Evolutionary conservation across 2,113 vertebrate genomes (phyloP).

Genomic region (Oreocharis arfaki): DNA sequence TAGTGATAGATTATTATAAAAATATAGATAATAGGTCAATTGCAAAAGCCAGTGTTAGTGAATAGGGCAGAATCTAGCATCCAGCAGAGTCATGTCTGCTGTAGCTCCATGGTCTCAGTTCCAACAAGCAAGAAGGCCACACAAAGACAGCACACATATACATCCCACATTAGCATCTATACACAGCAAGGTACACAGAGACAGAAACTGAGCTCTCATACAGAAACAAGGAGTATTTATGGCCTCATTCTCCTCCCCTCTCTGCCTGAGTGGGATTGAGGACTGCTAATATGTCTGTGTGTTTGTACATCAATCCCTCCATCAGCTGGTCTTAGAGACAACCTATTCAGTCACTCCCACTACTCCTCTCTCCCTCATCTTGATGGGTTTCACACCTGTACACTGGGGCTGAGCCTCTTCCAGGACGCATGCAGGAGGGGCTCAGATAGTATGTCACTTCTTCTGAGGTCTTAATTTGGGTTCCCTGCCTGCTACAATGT

Average conservation of each 20-base stretch:
- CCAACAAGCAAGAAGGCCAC: accelerated
- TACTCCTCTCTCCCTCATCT: background rate
- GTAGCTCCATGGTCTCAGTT: background rate
- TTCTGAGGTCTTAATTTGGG: background rate
- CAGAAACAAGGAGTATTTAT: background rate
- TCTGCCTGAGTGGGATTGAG: background rate
- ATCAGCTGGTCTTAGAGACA: background rate
- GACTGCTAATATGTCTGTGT: background rate
- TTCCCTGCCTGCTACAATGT: background rate
- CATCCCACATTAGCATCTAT: background rate
- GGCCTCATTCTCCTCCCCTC: background rate
- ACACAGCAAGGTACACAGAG: background rate
- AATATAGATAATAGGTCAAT: background rate
- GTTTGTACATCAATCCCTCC: background rate
- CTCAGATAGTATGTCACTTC: background rate
- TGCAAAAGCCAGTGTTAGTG: background rate
- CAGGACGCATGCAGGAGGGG: background rate
- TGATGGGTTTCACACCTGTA: background rate
- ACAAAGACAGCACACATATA: accelerated
- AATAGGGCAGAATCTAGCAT: background rate
- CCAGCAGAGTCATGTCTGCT: background rate
- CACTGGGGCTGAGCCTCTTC: background rate
- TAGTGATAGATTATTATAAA: background rate
- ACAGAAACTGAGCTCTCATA: background rate
- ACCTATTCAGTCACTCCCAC: background rate